phyloP scores from a whole-genome alignment of 2,113 vertebrate species.

The Ranitomeya imitator region DNA sequence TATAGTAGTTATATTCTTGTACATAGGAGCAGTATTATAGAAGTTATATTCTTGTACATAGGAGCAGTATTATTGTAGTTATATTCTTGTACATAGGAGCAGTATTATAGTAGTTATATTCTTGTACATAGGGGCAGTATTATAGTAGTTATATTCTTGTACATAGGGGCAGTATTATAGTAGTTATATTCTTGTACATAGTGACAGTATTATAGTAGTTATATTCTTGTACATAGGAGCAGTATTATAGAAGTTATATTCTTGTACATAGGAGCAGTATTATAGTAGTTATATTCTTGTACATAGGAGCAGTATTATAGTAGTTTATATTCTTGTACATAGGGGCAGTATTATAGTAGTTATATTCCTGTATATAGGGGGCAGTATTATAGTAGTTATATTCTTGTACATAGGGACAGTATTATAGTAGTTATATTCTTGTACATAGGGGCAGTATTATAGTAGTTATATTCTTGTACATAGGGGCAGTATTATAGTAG shows the following conservation, averaged over 20 bases:
- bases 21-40: too few species aligned
- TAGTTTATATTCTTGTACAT: neutral
- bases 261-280: neutral
- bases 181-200: constrained; percentile 5
- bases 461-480: constrained; percentile 9
- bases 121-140: too few species aligned
- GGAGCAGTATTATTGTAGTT: too few species aligned
- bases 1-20: too few species aligned
- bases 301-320: neutral
- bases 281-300: constrained; percentile 8
- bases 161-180: neutral
- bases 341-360: neutral
- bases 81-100: too few species aligned
- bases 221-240: neutral
- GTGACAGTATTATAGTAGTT: constrained; percentile 9
- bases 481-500: neutral
- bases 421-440: too few species aligned
- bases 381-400: neutral
- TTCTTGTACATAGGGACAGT: neutral
- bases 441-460: constrained; percentile 8
- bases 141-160: too few species aligned
- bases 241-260: constrained; percentile 10
- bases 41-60: too few species aligned
- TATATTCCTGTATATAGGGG: neutral
- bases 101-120: too few species aligned